Percentiles rank a stretch among this genome's conserved stretches.
Conservation (phyloP, 2,113 vertebrate genomes). For the Pseudorasbora parva region DNA sequence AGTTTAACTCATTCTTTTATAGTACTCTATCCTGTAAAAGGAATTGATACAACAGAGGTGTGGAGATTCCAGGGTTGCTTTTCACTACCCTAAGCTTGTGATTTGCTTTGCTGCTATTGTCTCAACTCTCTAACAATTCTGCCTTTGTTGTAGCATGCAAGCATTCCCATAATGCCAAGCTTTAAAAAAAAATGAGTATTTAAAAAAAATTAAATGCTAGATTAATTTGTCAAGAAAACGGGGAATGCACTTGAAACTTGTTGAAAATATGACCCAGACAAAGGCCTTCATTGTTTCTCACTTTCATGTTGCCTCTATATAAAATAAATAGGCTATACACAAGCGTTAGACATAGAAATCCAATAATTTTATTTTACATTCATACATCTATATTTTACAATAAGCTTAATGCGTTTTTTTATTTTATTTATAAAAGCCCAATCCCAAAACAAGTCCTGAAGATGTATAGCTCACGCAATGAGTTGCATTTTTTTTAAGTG, state of each 20-base stretch:
- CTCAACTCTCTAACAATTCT: slow-evolving; percentile 48
- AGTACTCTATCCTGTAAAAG: slow-evolving; percentile 3
- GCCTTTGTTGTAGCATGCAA: slow-evolving; percentile 18
- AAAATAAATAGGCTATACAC: slow-evolving; percentile 21
- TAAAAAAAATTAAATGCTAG: background rate
- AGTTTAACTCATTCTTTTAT: background rate
- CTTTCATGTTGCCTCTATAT: too few species aligned
- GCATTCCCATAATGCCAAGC: background rate
- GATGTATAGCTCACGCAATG: slow-evolving; percentile 71
- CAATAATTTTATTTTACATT: slow-evolving; percentile 97
- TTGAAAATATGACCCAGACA: background rate
- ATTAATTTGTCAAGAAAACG: background rate
- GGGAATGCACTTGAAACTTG: background rate
- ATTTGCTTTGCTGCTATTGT: slow-evolving; percentile 32
- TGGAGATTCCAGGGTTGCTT: slow-evolving; percentile 37
- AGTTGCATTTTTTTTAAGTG: slow-evolving; percentile 69
- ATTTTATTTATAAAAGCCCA: slow-evolving; percentile 77
- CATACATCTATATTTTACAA: slow-evolving; percentile 98
- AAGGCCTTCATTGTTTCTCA: background rate
- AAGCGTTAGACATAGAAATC: slow-evolving; percentile 75
- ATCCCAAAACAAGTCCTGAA: slow-evolving; percentile 89
- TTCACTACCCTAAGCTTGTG: slow-evolving; percentile 40
- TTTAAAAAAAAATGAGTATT: background rate
- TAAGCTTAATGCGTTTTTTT: slow-evolving; percentile 83
- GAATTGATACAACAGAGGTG: slow-evolving; percentile 45